These are phyloP conservation scores for Xylocampa areola DNA, from an alignment of 2,888 invertebrate genomes.

Conservation along the genomic window DNA sequence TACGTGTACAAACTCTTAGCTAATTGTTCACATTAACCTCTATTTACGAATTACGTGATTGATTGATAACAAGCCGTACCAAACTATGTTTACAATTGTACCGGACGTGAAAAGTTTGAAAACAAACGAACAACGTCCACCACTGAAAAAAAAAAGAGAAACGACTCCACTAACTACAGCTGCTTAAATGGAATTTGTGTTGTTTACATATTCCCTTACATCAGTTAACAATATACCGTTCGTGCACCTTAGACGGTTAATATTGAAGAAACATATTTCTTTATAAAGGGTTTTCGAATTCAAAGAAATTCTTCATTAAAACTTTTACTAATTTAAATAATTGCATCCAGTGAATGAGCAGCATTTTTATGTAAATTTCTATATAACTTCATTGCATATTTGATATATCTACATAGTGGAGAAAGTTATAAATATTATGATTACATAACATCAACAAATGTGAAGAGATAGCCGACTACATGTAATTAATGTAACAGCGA, in stretches of 20 bases:
- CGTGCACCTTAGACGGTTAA: constrained; percentile 30
- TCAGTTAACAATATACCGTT: constrained; percentile 29
- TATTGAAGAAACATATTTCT: constrained; percentile 26
- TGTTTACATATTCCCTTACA: constrained; percentile 44
- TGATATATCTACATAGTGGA: constrained; percentile 23
- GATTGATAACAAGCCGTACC: constrained; percentile 33
- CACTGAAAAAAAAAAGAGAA: constrained; percentile 40
- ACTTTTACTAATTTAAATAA: not conserved
- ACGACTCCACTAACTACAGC: constrained; percentile 31
- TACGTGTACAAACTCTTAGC: constrained; percentile 31
- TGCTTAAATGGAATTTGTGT: constrained; percentile 34
- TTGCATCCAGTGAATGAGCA: constrained; percentile 16
- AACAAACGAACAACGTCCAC: constrained; percentile 30
- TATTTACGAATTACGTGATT: constrained; percentile 26
- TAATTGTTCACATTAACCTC: constrained; percentile 31
- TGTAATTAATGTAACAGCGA: constrained; percentile 22
- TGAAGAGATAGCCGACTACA: constrained; percentile 12
- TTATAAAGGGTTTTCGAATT: not conserved
- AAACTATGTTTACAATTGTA: constrained; percentile 32
- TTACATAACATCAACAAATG: constrained; percentile 24
- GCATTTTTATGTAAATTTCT: constrained; percentile 30
- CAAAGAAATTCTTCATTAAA: not conserved
- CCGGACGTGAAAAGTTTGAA: constrained; percentile 23
- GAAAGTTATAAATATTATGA: constrained; percentile 39
- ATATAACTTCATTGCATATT: constrained; percentile 23